phyloP scores from a whole-genome alignment of 2,888 invertebrate species.

The Sarcophaga subvicina region DNA sequence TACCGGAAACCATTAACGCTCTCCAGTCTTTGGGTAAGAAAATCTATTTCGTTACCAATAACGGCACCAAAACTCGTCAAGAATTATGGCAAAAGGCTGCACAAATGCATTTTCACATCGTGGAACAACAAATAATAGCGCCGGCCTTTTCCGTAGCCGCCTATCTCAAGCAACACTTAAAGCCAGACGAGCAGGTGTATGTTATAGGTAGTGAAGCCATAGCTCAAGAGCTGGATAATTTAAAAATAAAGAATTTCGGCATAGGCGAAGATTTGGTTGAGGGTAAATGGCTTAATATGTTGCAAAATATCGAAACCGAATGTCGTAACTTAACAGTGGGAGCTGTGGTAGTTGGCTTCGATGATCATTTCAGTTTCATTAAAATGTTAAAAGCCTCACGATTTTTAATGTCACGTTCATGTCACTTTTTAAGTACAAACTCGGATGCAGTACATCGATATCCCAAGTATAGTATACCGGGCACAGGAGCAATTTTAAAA shows the following conservation, averaged over 20 bases:
- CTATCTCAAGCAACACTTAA: constrained; percentile 87
- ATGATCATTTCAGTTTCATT: constrained; percentile 93
- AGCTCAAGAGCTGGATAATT: constrained; percentile 89
- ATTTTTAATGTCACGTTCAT: constrained; percentile 88
- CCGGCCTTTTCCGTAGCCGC: constrained; percentile 90
- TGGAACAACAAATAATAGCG: constrained; percentile 89
- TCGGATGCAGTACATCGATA: constrained; percentile 93
- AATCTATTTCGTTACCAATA: constrained; percentile 94
- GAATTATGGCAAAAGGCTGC: constrained; percentile 89
- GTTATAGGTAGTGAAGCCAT: constrained; percentile 92
- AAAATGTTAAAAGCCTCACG: constrained; percentile 95
- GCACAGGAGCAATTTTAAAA: constrained; percentile 93
- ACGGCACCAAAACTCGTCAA: constrained; percentile 91
- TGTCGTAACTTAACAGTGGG: constrained; percentile 83
- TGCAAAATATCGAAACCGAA: constrained; percentile 86
- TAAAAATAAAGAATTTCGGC: constrained; percentile 88
- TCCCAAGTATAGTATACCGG: constrained; percentile 87
- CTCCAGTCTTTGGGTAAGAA: constrained; percentile 88
- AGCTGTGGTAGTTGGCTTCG: constrained; percentile 97
- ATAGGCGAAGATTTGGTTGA: constrained; percentile 88
- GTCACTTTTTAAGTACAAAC: constrained; percentile 95
- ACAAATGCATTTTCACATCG: constrained; percentile 87
- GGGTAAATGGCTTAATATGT: constrained; percentile 81
- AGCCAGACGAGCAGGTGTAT: constrained; percentile 87
- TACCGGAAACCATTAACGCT: constrained; percentile 86